Base-by-base conservation (phyloP, 2,888 invertebrate genomes). In the Phlogophora meticulosa region DNA sequence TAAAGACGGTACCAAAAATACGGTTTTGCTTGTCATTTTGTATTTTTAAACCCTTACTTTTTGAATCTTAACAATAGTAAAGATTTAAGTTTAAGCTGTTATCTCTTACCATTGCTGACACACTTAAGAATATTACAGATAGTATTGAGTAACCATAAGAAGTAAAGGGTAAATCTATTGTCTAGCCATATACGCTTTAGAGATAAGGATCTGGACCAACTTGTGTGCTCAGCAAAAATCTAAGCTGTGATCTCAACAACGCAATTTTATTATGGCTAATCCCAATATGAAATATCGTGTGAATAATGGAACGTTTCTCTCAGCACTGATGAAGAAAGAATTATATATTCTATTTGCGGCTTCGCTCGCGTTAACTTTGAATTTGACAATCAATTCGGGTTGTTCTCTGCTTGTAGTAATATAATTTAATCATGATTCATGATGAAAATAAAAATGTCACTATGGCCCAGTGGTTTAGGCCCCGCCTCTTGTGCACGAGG, bases 101-200 rank as follows among this genome's bases (percentile, higher is more conserved):
- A 79, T 67, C 55, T 61, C 40, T 42, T 24, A 13, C 15, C 10
- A 13, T 11, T 13, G 36, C 40, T 59, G 64, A 43, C 76, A 75
- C 13, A 76, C 48, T 48, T 67, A 57, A 49, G 9, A 49, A 40
- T 49, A 45, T 58, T 46, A 45, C 48, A 45, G 20, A 57, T 56
- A 38, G 9, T 43, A 45, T 76, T 80, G 55, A 56, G 61, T 56
- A 72, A 78, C 51, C 7, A 34, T 43, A 38, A 36, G 40, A 40
- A 7, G 20, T 45, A 55, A 45, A 53, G 9, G 22, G 20, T 15
- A 32, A 7, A 58, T 55, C 45, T 62, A 76, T 76, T 78, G 43
- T 65, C 11, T 4, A 42, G 40, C 5, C 32, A 45, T 32, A 32
- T 22, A 52, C 20, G 73, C 43, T 52, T 34, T 15, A 24, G 15